Evolutionary conservation across 2,888 invertebrate species (phyloP).

Genomic region (Parthenolecanium corni): DNA sequence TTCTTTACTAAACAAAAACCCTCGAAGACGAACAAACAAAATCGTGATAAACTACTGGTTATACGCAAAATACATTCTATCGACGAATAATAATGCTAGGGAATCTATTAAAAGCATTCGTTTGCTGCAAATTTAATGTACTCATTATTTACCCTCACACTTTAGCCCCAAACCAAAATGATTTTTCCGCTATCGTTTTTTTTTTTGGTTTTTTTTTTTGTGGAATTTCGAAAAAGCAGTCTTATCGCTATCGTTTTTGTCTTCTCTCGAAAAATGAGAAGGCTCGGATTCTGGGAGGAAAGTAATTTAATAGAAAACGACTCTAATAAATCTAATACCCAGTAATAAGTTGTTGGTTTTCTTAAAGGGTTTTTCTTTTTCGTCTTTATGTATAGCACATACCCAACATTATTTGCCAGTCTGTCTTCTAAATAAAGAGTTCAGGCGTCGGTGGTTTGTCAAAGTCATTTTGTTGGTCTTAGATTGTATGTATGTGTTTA

Average conservation of each 20-base stretch:
- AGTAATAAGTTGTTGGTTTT: conserved; percentile 21
- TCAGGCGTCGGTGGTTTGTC: conserved; percentile 1
- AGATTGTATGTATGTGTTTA: conserved; percentile 1
- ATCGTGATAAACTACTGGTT: no score
- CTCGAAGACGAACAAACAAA: no score
- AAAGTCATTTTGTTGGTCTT: conserved; percentile 10
- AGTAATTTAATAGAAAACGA: conserved; percentile 23
- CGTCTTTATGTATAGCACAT: neutral
- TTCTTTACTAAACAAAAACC: no score
- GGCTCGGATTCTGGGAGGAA: neutral
- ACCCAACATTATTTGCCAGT: neutral
- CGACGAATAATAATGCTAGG: no score
- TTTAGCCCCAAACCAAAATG: neutral
- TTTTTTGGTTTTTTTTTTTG: no score
- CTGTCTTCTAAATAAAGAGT: no score
- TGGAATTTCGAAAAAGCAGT: neutral
- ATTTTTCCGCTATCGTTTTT: neutral
- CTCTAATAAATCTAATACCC: conserved; percentile 14
- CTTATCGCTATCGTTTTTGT: neutral
- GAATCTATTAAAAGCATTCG: no score
- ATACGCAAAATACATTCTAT: no score
- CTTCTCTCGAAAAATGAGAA: neutral
- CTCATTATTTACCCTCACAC: neutral
- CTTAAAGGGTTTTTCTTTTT: neutral
- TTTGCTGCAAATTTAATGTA: neutral